phyloP scores from a whole-genome alignment of 2,113 vertebrate genomes.

The Erythrolamprus reginae region DNA sequence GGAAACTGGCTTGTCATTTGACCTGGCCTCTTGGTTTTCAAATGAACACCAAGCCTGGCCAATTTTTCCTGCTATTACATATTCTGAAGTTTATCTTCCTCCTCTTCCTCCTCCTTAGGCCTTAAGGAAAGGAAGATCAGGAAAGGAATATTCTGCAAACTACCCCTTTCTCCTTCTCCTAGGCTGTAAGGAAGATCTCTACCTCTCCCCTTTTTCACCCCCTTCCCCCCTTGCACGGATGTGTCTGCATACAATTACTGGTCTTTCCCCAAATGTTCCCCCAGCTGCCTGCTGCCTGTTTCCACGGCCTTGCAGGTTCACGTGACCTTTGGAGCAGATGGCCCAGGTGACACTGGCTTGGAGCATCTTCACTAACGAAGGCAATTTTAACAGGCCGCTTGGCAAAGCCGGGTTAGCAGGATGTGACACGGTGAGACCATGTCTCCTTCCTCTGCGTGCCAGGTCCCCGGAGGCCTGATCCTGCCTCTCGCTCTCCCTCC shows the following conservation, averaged over 20 bases:
- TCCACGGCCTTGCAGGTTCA: background rate
- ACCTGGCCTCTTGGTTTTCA: background rate
- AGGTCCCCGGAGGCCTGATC: slow-evolving; percentile 52
- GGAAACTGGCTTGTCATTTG: background rate
- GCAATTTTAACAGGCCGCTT: slow-evolving; percentile 57
- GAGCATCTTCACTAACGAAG: slow-evolving; percentile 46
- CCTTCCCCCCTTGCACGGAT: background rate
- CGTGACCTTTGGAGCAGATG: slow-evolving; percentile 51
- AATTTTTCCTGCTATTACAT: background rate
- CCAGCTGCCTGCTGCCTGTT: background rate
- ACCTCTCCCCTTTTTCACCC: too few species aligned
- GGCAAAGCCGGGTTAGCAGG: slow-evolving; percentile 52
- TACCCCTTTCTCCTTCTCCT: background rate
- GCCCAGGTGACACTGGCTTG: slow-evolving; percentile 51
- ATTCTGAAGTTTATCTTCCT: background rate
- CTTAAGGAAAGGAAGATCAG: background rate
- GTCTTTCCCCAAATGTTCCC: background rate
- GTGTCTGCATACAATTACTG: background rate
- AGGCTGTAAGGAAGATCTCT: background rate
- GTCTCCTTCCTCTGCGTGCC: slow-evolving; percentile 46
- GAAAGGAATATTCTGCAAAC: background rate
- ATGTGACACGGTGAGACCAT: slow-evolving; percentile 43
- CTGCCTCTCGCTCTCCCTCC: slow-evolving; percentile 26
- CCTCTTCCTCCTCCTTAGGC: background rate
- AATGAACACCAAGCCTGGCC: background rate